Percentiles rank a stretch among this genome's conserved stretches.
Evolutionary conservation across 2,797 vertebrate species (phyloP).

Genomic region (Darevskia mixta): DNA sequence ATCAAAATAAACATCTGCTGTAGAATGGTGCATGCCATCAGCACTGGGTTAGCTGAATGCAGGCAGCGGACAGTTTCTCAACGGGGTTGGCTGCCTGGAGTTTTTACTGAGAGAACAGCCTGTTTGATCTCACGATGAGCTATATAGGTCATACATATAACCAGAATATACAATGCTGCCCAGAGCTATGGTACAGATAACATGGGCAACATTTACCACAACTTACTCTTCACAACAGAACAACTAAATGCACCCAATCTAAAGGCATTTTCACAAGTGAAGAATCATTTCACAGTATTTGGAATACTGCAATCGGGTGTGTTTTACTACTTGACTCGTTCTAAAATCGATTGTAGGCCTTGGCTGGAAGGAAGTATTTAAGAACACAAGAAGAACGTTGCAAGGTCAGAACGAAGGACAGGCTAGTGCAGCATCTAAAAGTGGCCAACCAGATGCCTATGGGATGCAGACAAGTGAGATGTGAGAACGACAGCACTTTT

Average conservation of each 20-base stretch:
- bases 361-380: neutral
- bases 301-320: neutral
- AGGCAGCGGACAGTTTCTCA: neutral
- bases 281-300: neutral
- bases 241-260: neutral
- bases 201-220: neutral
- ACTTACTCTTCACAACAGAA: neutral
- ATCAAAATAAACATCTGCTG: neutral
- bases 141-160: neutral
- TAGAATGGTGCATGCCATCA: neutral
- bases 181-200: neutral
- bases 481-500: too few species aligned
- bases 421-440: too few species aligned
- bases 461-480: too few species aligned
- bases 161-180: neutral
- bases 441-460: too few species aligned
- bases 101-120: too few species aligned
- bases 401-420: too few species aligned
- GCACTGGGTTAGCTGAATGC: neutral
- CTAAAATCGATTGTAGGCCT: neutral
- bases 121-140: neutral
- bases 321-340: neutral
- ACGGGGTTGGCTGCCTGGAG: neutral
- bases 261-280: neutral
- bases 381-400: too few species aligned